phyloP scores from a whole-genome alignment of 2,888 invertebrate genomes.

The Dasypolia templi region DNA sequence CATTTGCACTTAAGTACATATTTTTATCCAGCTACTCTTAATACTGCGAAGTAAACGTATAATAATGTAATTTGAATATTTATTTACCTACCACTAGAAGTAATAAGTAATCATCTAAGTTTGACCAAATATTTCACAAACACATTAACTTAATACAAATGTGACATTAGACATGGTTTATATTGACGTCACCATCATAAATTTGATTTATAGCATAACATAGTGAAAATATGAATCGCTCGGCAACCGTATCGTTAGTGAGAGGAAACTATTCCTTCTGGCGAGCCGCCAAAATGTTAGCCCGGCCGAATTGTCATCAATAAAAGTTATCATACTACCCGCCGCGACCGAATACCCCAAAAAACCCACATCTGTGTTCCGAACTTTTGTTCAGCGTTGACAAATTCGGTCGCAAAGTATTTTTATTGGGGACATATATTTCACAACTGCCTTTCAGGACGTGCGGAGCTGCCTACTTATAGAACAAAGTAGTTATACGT shows the following conservation, averaged over 20 bases:
- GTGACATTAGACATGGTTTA: slow-evolving; percentile 64
- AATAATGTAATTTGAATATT: slow-evolving; percentile 18
- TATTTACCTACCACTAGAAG: slow-evolving; percentile 29
- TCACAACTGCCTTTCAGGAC: slow-evolving; percentile 41
- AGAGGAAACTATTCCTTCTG: slow-evolving; percentile 78
- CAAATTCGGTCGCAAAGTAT: slow-evolving; percentile 63
- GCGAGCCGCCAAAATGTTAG: slow-evolving; percentile 77
- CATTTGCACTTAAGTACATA: slow-evolving; percentile 9
- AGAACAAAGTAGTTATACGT: slow-evolving; percentile 39
- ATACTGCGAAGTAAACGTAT: background rate
- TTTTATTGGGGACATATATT: slow-evolving; percentile 63
- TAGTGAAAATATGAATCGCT: slow-evolving; percentile 69
- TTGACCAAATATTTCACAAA: slow-evolving; percentile 52
- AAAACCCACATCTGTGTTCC: slow-evolving; percentile 72
- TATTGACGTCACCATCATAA: slow-evolving; percentile 60
- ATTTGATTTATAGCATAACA: slow-evolving; percentile 64
- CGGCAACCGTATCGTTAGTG: slow-evolving; percentile 73
- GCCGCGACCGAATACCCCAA: slow-evolving; percentile 73
- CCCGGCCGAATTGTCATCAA: slow-evolving; percentile 81
- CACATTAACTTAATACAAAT: slow-evolving; percentile 58
- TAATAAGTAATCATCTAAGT: slow-evolving; percentile 30
- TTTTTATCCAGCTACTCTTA: background rate
- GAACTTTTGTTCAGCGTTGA: slow-evolving; percentile 65
- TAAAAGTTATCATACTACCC: slow-evolving; percentile 78
- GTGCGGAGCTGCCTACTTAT: slow-evolving; percentile 36